Percentiles rank a stretch among this genome's conserved stretches.
phyloP scores from a whole-genome alignment of 2,797 vertebrate genomes.

The Streptopelia turtur region DNA sequence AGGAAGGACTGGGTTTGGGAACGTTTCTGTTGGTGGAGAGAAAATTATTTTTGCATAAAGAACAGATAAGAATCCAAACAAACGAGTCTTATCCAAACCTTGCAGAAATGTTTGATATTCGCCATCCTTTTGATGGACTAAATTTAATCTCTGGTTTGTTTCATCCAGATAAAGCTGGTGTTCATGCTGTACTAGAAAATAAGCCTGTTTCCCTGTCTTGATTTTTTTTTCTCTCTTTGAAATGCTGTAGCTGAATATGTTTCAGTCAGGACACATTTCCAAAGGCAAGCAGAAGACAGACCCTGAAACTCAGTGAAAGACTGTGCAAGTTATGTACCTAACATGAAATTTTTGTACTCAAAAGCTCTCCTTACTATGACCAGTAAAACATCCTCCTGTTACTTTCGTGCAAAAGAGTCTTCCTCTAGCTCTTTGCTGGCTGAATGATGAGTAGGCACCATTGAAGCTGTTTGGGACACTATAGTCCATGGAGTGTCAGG shows the following conservation, averaged over 20 bases:
- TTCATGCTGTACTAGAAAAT: constrained; percentile 37
- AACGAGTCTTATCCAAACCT: constrained; percentile 7
- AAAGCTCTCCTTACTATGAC: neutral
- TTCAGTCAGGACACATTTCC: neutral
- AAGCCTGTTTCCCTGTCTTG: neutral
- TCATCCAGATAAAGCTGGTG: constrained; percentile 1
- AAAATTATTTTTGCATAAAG: neutral
- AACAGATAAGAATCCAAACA: constrained; percentile 52
- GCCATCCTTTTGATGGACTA: constrained; percentile 26
- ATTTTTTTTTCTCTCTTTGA: neutral
- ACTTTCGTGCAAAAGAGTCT: neutral
- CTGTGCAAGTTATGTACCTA: neutral
- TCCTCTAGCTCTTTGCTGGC: neutral
- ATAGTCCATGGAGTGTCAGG: neutral
- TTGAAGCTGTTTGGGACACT: neutral
- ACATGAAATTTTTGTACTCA: neutral
- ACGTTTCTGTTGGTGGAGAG: constrained; percentile 6
- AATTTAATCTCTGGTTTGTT: constrained; percentile 51
- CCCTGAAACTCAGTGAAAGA: neutral
- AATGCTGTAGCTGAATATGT: neutral
- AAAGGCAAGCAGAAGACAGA: neutral
- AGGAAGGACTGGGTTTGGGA: neutral
- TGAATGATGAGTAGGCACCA: neutral
- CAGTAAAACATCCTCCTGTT: neutral
- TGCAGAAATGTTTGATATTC: constrained; percentile 39